Base-by-base conservation (phyloP, 2,113 vertebrate species). In the Colius striatus region DNA sequence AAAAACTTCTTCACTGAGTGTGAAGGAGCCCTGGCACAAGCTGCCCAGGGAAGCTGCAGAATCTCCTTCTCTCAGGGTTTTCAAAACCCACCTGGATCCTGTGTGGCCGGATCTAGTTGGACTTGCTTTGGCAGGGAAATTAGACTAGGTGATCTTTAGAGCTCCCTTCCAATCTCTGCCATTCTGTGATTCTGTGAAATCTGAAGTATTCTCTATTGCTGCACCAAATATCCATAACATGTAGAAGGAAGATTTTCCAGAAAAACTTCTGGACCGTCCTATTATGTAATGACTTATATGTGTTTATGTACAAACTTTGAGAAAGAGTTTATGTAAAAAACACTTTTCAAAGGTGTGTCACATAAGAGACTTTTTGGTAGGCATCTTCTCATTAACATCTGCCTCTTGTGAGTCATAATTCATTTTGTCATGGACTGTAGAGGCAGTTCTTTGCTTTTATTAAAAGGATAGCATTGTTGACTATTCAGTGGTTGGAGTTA, bases 321-420 rank as follows among this genome's bases (percentile, higher is more conserved):
- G 55, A 78, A 38, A 71, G 63, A 12, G 13, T 60, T 86, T 86
- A 19, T 74, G 18, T 77, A 45, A 36, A 9, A 85, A 67, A 70
- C 71, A 74, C 51, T 94, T 92, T 18, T 73, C 38, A 76, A 85
- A 94, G 82, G 19, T 94, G 36, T 83, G 48, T 91, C 76, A 88
- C 1, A 0, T 17, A 66, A 73, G 55, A 84, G 65, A 50, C 45
- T 79, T 86, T 50, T 27, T 67, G 84, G 88, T 74, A 86, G 61
- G 60, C 53, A 90, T n/a, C 55, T 84, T 77, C n/a, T 94, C 72
- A 75, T 94, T 95, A 93, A 53, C 84, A 81, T 92, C 92, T 95
- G 38, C 65, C 60, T 93, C 68, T 70, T 65, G 30, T 90, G 85
- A 88, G 27, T 87, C 76, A 81, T 84, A 90, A 80, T 81, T 81